Percentiles rank a stretch among this genome's conserved stretches.
phyloP scores from a whole-genome alignment of 2,113 vertebrate species.

The Pardalotus punctatus region DNA sequence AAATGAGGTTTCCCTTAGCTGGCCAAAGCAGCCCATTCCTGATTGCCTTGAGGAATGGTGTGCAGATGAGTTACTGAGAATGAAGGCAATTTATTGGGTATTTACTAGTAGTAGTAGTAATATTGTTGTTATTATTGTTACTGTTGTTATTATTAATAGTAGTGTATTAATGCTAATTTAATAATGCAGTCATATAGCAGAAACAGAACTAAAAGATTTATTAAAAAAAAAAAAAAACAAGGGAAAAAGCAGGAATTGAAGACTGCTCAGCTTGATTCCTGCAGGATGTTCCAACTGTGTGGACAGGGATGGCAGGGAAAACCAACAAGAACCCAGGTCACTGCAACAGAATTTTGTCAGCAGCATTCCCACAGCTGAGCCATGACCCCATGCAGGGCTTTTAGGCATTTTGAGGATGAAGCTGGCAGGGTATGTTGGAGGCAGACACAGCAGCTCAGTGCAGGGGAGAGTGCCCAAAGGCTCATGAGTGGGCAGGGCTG shows the following conservation, averaged over 20 bases:
- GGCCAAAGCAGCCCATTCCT: background rate
- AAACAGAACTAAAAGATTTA: background rate
- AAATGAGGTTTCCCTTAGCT: background rate
- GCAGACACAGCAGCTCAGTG: background rate
- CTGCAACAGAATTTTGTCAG: background rate
- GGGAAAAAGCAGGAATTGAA: background rate
- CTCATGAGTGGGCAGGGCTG: accelerated
- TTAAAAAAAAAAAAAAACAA: background rate
- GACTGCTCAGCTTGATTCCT: background rate
- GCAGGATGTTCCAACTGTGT: background rate
- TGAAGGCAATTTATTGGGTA: background rate
- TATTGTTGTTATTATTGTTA: background rate
- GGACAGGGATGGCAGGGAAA: background rate
- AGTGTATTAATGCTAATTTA: background rate
- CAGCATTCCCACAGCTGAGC: background rate
- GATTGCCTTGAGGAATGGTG: background rate
- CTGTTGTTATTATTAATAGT: background rate
- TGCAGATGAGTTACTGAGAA: background rate
- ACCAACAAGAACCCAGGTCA: too few relatives aligned
- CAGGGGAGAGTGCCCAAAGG: background rate
- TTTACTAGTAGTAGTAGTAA: background rate
- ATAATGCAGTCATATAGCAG: accelerated
- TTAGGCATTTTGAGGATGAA: background rate
- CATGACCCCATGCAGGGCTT: accelerated
- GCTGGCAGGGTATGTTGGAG: background rate